Conservation (phyloP, 2,113 vertebrate species). For the Elgaria multicarinata region DNA sequence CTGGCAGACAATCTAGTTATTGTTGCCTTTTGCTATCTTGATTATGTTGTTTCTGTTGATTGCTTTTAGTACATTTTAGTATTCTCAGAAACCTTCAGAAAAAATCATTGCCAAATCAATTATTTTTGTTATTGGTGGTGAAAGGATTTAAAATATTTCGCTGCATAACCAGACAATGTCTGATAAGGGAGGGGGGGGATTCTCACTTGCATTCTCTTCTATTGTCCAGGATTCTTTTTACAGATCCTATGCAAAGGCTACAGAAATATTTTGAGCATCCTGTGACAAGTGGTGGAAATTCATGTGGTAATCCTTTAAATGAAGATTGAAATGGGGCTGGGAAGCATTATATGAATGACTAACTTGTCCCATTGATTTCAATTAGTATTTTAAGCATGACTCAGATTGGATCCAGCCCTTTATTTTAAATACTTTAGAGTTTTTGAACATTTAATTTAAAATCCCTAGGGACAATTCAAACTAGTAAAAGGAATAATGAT, state of each 20-base stretch:
- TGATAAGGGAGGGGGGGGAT: constrained; percentile 35
- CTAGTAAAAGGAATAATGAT: too few species aligned
- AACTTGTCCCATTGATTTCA: too few species aligned
- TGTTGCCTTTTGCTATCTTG: constrained; percentile 50
- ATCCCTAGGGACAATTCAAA: too few species aligned
- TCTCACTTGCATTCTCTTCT: constrained; percentile 58
- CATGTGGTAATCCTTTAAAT: constrained; percentile 41
- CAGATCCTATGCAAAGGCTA: constrained; percentile 53
- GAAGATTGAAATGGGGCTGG: background rate
- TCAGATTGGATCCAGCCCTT: too few species aligned
- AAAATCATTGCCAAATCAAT: constrained; percentile 64
- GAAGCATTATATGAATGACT: too few species aligned
- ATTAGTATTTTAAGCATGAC: too few species aligned
- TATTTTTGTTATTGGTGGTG: constrained; percentile 48
- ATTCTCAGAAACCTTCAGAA: constrained; percentile 63
- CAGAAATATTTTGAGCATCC: constrained; percentile 55
- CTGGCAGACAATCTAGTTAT: constrained; percentile 32
- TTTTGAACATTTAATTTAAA: too few species aligned
- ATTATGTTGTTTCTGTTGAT: constrained; percentile 47
- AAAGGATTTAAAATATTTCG: constrained; percentile 70
- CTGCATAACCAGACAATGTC: constrained; percentile 62
- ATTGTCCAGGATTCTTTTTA: constrained; percentile 51
- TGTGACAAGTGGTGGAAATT: constrained; percentile 39
- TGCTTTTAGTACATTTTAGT: constrained; percentile 63
- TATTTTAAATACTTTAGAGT: too few species aligned